Percentiles rank a stretch among this genome's conserved stretches.
Conservation (phyloP, 2,888 invertebrate species). For the Pammene aurita region DNA sequence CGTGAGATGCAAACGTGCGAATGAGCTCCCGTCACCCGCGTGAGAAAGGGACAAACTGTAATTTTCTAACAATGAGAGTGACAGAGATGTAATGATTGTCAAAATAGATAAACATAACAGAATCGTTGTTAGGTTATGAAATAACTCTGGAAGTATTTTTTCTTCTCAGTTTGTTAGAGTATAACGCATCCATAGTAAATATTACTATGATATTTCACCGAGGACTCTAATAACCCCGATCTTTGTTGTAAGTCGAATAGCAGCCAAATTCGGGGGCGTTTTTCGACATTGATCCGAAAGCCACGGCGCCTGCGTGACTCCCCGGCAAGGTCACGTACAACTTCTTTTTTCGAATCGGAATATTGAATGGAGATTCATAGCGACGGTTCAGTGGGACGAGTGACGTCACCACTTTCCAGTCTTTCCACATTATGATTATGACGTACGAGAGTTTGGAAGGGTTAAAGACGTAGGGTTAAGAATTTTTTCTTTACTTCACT, state of each 20-base stretch:
- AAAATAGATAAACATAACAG: too few species aligned
- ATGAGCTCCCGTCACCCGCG: too few species aligned
- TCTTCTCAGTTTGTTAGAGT: too few species aligned
- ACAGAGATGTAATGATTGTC: too few species aligned
- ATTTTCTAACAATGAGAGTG: too few species aligned
- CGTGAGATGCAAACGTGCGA: too few species aligned
- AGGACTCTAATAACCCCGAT: not conserved
- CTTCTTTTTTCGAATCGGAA: slow-evolving; percentile 79
- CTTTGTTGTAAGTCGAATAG: not conserved
- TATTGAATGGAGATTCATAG: slow-evolving; percentile 78
- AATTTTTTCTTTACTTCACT: too few species aligned
- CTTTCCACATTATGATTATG: slow-evolving; percentile 27
- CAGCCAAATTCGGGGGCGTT: slow-evolving; percentile 15
- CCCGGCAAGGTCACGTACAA: slow-evolving; percentile 73
- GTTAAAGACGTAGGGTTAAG: slow-evolving; percentile 6
- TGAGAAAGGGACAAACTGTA: too few species aligned
- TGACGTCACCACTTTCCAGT: slow-evolving; percentile 30
- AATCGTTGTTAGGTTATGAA: too few species aligned
- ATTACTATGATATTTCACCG: too few species aligned
- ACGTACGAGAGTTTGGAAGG: not conserved
- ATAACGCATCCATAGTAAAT: too few species aligned
- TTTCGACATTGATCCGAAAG: slow-evolving; percentile 25
- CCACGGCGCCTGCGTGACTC: slow-evolving; percentile 16
- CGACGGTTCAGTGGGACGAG: slow-evolving; percentile 66
- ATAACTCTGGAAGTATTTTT: too few species aligned